Percentiles rank a stretch among this genome's conserved stretches.
Conservation (phyloP, 2,797 vertebrate species). For the Cynopterus sphinx region DNA sequence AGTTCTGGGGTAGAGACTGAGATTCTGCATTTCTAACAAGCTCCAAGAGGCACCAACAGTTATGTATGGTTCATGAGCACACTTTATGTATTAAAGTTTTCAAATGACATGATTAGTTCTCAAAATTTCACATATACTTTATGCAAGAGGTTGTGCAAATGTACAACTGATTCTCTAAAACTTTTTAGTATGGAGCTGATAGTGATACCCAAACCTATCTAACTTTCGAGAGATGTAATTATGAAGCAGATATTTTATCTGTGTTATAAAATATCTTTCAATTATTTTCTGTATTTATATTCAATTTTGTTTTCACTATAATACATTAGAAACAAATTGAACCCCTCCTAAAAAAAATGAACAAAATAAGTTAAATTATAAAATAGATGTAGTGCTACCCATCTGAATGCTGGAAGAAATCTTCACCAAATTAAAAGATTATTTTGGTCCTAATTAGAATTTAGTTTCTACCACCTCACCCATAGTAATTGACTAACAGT, state of each 20-base stretch:
- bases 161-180: not conserved
- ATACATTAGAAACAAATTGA: not conserved
- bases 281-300: not conserved
- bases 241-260: not conserved
- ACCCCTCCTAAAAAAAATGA: not conserved
- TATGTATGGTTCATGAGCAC: not conserved
- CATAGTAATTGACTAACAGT: not conserved
- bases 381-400: not conserved
- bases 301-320: not conserved
- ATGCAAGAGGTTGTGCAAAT: not conserved
- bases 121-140: not conserved
- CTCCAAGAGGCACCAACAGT: not conserved
- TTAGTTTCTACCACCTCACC: not conserved
- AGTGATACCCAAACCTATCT: not conserved
- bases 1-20: not conserved
- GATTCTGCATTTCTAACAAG: not conserved
- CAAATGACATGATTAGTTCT: not conserved
- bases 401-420: not conserved
- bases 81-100: not conserved
- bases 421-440: not conserved
- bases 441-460: conserved; percentile 6
- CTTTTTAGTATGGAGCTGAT: not conserved
- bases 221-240: not conserved
- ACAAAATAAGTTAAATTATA: not conserved
- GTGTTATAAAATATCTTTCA: not conserved